Base-by-base conservation (phyloP, 1,140 invertebrate genomes). In the Agrypnia vestita region DNA sequence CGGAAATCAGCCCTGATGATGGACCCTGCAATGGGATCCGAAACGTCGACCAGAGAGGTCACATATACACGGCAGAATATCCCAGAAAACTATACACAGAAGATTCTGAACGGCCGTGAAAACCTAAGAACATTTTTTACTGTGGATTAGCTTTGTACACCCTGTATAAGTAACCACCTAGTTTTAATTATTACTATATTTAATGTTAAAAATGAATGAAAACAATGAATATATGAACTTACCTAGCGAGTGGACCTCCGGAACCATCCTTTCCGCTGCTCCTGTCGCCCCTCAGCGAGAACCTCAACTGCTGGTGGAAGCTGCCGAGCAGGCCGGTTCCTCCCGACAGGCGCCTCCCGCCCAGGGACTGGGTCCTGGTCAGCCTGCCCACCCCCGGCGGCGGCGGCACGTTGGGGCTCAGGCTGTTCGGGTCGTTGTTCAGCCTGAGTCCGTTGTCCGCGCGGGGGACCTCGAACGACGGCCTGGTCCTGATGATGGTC, bases 301-400 rank as follows among this genome's bases (percentile, higher is more conserved):
- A 87, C 72, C 91, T 87, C 62, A 92, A 85, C 76, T 91, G 90
- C 81, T 86, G 86, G 55, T 91, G 89, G 84, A 91, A 89, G 51
- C 89, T 87, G 67, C 86, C 88, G 62, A 91, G 85, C 21, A 91
- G 85, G 62, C 88, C 87, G 76, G 72, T 83, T 19, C 87, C 88
- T 46, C 86, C 88, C 80, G 86, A 88, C 62, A 86, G 86, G 83
- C 87, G 87, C 61, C 88, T 86, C 62, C 87, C 87, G 80, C 88
- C 88, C 19, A 89, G 84, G 67, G 88, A 89, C 81, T 89, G 88
- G 11, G 89, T 89, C 17, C 88, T 85, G 49, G 85, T 89, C 74
- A 90, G 75, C 83, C 89, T 86, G 0, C 79, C 82, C 0, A 81
- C 73, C 13, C 80, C 79, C 6, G 82, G 82, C 9, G 82, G 82